These are phyloP conservation scores for Syngnathus scovelli DNA, from an alignment of 2,113 vertebrate species.

Conservation along the genomic window DNA sequence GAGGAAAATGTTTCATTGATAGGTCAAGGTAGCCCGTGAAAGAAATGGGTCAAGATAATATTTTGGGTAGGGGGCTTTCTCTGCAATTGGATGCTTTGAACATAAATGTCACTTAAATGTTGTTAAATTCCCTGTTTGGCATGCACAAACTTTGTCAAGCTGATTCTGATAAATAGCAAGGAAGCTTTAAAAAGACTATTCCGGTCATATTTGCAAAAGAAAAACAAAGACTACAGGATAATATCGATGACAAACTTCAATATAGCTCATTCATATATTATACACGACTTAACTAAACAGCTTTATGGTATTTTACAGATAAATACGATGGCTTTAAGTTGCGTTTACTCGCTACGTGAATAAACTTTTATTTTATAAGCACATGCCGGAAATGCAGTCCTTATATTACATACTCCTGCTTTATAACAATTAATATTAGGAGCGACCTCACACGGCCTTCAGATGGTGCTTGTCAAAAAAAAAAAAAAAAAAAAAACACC, in stretches of 20 bases:
- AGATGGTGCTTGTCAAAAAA: constrained; percentile 29
- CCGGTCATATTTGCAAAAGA: background rate
- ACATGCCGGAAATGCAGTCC: constrained; percentile 19
- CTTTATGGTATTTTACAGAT: background rate
- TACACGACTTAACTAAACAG: background rate
- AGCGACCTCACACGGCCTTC: constrained; percentile 63
- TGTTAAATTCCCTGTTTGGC: too few relatives aligned
- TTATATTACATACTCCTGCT: constrained; percentile 11
- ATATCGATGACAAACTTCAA: background rate
- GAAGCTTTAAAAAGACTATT: too few relatives aligned
- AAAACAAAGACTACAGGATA: background rate
- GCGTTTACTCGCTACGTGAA: background rate
- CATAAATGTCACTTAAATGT: too few relatives aligned
- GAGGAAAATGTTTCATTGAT: constrained; percentile 45
- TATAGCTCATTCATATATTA: too few relatives aligned
- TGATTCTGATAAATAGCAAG: too few relatives aligned
- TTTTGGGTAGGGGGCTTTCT: background rate
- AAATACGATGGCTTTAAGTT: background rate
- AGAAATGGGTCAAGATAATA: constrained; percentile 12
- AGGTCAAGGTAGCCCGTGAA: constrained; percentile 33
- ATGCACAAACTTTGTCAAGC: too few relatives aligned
- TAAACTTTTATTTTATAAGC: constrained; percentile 43
- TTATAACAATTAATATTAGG: constrained; percentile 51
- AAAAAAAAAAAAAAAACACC: constrained; percentile 26
- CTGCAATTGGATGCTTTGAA: background rate